A percentile compares a stretch with the other conserved stretches of the same genome.
Evolutionary conservation across 2,888 invertebrate genomes (phyloP).

Genomic region (Bimastos eiseni): DNA sequence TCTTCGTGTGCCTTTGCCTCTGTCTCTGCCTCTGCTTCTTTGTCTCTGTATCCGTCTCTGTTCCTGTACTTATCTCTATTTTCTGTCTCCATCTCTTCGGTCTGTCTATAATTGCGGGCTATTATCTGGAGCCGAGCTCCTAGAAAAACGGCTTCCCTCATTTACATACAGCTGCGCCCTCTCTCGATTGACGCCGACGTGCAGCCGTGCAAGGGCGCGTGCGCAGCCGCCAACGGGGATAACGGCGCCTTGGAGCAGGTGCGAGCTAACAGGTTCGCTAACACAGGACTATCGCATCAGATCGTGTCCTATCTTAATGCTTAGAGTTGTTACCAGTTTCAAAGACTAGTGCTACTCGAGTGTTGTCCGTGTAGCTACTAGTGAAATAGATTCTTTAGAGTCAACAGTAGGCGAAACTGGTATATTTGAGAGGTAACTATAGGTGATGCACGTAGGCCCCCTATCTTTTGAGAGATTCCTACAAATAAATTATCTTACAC

Average conservation of each 20-base stretch:
- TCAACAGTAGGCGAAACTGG: background rate
- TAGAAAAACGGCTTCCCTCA: conserved; percentile 20
- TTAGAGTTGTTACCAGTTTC: background rate
- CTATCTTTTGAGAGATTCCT: background rate
- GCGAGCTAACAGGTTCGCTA: background rate
- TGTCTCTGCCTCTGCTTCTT: background rate
- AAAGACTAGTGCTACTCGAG: background rate
- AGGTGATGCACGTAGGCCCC: too few species aligned
- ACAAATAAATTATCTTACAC: background rate
- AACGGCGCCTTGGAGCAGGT: conserved; percentile 16
- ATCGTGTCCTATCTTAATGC: background rate
- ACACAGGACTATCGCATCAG: background rate
- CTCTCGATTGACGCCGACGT: background rate
- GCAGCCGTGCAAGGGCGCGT: conserved; percentile 8
- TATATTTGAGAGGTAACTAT: too few species aligned
- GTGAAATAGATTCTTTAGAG: background rate
- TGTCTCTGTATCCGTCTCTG: background rate
- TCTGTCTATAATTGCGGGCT: conserved; percentile 13
- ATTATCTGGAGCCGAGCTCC: conserved; percentile 3
- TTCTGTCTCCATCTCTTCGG: background rate
- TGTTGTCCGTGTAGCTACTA: background rate
- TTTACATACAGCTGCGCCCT: conserved; percentile 23
- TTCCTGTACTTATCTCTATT: background rate
- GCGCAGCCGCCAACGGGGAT: conserved; percentile 17
- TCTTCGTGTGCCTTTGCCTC: background rate